A percentile compares a stretch with the other conserved stretches of the same genome.
Conservation (phyloP, 2,888 invertebrate genomes). For the Sinelater perroti region DNA sequence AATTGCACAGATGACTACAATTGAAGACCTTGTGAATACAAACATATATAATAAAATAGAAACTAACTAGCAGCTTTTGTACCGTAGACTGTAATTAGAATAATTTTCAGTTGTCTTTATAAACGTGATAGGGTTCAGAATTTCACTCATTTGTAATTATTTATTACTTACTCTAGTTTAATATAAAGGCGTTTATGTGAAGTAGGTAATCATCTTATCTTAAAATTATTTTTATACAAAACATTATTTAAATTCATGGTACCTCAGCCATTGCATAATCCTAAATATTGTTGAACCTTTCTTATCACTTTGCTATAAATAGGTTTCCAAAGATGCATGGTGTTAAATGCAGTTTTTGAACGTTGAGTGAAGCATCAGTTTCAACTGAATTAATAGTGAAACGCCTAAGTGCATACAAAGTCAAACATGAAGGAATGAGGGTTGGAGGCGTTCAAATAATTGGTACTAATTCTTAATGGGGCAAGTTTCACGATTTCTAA, state of each 20-base stretch:
- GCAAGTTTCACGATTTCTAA: too few species aligned
- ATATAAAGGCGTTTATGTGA: constrained; percentile 15
- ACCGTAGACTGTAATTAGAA: constrained; percentile 48
- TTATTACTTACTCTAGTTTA: constrained; percentile 41
- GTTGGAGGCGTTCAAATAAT: too few species aligned
- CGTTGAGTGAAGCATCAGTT: too few species aligned
- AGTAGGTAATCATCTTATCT: constrained; percentile 26
- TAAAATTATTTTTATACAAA: constrained; percentile 48
- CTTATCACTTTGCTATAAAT: constrained; percentile 12
- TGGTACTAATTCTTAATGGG: too few species aligned
- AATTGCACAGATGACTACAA: constrained; percentile 24
- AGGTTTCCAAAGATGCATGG: constrained; percentile 31
- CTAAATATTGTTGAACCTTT: constrained; percentile 18
- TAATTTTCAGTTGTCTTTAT: constrained; percentile 49
- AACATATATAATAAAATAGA: constrained; percentile 44
- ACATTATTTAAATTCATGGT: constrained; percentile 36
- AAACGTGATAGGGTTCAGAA: constrained; percentile 46
- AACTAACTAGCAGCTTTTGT: constrained; percentile 55
- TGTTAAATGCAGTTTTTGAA: too few species aligned
- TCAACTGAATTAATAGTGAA: too few species aligned
- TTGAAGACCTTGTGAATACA: constrained; percentile 32
- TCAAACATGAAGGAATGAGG: too few species aligned
- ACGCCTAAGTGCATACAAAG: too few species aligned
- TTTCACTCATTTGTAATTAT: constrained; percentile 40
- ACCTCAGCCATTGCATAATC: constrained; percentile 30